Conservation (phyloP, 2,113 vertebrate genomes). For the Bucco capensis region DNA sequence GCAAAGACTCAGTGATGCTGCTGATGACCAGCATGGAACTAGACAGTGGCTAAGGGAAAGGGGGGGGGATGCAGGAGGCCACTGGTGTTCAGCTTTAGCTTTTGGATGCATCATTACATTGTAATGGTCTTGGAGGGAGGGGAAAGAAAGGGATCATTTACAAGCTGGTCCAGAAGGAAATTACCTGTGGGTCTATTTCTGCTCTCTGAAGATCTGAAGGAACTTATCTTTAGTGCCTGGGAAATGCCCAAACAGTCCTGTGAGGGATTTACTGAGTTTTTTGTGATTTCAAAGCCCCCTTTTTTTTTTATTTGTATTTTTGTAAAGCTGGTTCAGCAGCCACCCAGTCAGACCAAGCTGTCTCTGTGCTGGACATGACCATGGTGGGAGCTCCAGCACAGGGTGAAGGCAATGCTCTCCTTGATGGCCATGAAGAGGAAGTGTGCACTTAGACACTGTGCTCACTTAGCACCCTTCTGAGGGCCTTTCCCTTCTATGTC, state of each 20-base stretch:
- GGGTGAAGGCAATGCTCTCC: background rate
- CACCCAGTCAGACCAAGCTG: background rate
- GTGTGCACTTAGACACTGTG: rapidly evolving
- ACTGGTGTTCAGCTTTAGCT: background rate
- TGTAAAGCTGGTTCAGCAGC: background rate
- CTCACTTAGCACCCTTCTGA: background rate
- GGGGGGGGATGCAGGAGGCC: background rate
- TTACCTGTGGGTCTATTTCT: background rate
- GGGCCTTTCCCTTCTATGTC: background rate
- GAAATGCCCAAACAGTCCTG: background rate
- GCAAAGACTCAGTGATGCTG: background rate
- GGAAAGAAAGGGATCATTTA: background rate
- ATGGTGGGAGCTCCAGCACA: background rate
- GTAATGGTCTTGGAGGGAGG: background rate
- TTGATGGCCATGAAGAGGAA: background rate
- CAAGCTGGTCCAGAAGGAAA: background rate
- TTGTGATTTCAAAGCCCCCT: background rate
- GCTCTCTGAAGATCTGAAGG: background rate
- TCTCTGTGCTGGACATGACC: background rate
- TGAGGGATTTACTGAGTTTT: background rate
- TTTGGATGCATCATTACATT: rapidly evolving
- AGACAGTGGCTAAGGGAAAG: background rate
- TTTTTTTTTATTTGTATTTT: background rate
- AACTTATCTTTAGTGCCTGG: background rate
- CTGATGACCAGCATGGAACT: background rate